These are phyloP conservation scores for Hypomesus transpacificus DNA, from an alignment of 2,113 vertebrate species.

Conservation along the genomic window DNA sequence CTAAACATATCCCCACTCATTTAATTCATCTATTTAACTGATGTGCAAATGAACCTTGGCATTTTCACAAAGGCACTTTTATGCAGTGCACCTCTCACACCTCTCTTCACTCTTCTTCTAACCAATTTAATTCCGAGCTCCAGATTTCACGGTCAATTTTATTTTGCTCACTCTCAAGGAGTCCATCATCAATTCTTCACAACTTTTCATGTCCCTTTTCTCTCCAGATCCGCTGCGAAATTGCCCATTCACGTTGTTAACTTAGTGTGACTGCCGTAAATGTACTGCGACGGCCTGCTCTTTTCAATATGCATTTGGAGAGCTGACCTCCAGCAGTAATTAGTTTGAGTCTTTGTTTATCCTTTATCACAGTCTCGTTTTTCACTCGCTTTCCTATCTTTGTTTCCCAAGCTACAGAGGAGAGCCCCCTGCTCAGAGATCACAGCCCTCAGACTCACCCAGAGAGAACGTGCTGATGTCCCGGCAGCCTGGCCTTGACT, in stretches of 20 bases:
- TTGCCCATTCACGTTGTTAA: constrained; percentile 73
- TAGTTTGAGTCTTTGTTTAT: constrained; percentile 73
- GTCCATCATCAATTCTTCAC: constrained; percentile 77
- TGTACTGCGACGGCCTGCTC: constrained; percentile 53
- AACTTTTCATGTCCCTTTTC: constrained; percentile 76
- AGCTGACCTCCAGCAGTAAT: constrained; percentile 75
- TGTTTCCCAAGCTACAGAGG: constrained; percentile 22
- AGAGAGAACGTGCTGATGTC: no score
- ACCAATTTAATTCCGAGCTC: constrained; percentile 73
- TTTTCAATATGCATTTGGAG: constrained; percentile 66
- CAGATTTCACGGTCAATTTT: constrained; percentile 81
- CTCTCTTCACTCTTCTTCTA: constrained; percentile 60
- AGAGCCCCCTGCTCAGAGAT: no score
- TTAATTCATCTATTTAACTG: constrained; percentile 67
- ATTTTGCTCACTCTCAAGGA: constrained; percentile 72
- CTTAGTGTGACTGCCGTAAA: constrained; percentile 71
- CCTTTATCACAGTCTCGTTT: constrained; percentile 55
- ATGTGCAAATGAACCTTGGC: constrained; percentile 72
- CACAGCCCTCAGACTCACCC: no score
- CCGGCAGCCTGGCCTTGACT: no score
- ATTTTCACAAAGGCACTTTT: constrained; percentile 65
- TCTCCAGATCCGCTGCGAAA: constrained; percentile 71
- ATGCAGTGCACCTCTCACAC: constrained; percentile 52
- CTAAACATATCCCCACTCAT: constrained; percentile 53
- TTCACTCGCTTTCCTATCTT: constrained; percentile 32